Conservation (phyloP, 2,113 vertebrate genomes). For the Craseonycteris thonglongyai region DNA sequence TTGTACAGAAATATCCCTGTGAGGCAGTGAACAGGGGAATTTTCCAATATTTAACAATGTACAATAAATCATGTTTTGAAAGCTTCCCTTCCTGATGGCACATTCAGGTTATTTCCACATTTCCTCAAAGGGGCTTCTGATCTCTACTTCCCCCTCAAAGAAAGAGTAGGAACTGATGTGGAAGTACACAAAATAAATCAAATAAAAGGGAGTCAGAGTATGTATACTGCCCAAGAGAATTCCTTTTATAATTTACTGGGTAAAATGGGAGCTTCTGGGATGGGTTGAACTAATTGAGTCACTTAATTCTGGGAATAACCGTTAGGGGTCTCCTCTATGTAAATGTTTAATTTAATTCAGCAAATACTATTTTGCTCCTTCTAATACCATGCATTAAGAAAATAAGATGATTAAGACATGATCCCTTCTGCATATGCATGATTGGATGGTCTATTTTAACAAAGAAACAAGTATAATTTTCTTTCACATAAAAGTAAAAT, state of each 20-base stretch:
- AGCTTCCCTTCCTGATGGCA: background rate
- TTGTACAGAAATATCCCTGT: background rate
- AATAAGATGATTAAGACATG: background rate
- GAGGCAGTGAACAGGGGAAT: background rate
- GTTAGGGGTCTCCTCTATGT: background rate
- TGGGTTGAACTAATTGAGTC: background rate
- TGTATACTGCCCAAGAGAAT: accelerated
- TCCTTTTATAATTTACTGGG: background rate
- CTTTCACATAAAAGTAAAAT: background rate
- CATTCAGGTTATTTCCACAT: constrained; percentile 8
- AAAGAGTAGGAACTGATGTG: background rate
- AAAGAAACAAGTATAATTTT: background rate
- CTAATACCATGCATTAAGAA: background rate
- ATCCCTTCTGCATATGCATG: no score
- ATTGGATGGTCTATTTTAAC: background rate
- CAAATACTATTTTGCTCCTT: background rate
- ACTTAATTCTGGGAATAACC: background rate
- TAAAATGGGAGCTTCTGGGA: background rate
- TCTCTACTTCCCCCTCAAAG: background rate
- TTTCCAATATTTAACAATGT: constrained; percentile 18
- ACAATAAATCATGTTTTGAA: constrained; percentile 25
- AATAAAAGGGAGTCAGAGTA: background rate
- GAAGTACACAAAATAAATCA: background rate
- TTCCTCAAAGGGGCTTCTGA: background rate
- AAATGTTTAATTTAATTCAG: background rate